These are phyloP conservation scores for Marronus borbonicus DNA, from an alignment of 2,888 invertebrate genomes.

Conservation along the genomic window DNA sequence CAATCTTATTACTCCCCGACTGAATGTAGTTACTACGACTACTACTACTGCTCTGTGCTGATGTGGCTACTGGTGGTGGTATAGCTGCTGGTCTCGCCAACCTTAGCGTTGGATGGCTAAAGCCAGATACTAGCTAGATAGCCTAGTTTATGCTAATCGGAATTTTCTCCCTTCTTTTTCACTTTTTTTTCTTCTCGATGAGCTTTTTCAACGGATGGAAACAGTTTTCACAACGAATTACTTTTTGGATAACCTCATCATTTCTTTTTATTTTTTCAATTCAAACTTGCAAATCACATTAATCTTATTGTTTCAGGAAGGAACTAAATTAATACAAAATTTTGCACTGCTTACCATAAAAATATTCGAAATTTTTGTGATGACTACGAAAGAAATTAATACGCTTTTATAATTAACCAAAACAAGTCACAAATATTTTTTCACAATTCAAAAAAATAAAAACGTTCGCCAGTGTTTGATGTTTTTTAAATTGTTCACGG, in stretches of 20 bases:
- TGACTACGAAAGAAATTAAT: background rate
- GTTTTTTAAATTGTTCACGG: too few relatives aligned
- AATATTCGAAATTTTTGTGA: background rate
- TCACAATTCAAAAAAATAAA: too few relatives aligned
- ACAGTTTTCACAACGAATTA: background rate
- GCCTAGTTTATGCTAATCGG: constrained; percentile 58
- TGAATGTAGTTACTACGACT: constrained; percentile 56
- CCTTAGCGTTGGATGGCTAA: constrained; percentile 41
- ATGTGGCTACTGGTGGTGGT: background rate
- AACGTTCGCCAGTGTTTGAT: too few relatives aligned
- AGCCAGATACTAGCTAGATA: constrained; percentile 57
- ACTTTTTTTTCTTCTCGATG: constrained; percentile 31
- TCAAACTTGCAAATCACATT: background rate
- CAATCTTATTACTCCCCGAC: constrained; percentile 61
- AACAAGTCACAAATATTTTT: too few relatives aligned
- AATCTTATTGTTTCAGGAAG: background rate
- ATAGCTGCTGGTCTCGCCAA: background rate
- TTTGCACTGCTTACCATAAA: too few relatives aligned
- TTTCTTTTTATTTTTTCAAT: constrained; percentile 4
- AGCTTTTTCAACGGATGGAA: constrained; percentile 19
- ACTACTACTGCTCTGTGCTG: constrained; percentile 12
- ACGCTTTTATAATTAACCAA: too few relatives aligned
- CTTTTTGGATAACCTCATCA: background rate
- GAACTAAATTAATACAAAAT: background rate
- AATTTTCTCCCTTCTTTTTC: constrained; percentile 27